Evolutionary conservation across 2,888 invertebrate species (phyloP), one percentile per base, ranked within the genome.

Genomic region (Cheilosia soror): DNA sequence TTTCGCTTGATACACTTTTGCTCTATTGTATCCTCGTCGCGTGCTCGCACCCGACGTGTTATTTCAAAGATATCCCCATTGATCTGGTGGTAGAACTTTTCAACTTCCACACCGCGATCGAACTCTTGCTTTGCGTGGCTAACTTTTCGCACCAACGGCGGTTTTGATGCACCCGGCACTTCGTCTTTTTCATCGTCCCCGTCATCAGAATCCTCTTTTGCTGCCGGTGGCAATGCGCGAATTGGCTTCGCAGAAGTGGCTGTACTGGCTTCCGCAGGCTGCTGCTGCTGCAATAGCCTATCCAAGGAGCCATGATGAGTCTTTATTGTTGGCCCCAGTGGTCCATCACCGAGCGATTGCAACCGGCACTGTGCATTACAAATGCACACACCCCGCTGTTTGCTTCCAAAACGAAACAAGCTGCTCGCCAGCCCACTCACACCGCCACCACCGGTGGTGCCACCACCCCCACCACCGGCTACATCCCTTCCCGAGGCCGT

Each of bases 401-500:
- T 91, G 88, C 91, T 90, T 83, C 91, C 92, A 80, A 92, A 91
- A 87, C 92, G 92, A 88, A 92, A 92, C 51, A 92, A 88, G 87
- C 90, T 92, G 75, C 91, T 92, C 49, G 91, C 92, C 88, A 92
- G 78, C 86, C 92, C 90, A 85, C 91, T 90, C 71, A 90, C 90
- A 68, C 90, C 89, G 55, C 90, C 89, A 68, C 90, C 89, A 62
- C 90, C 90, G 88, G 89, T 89, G 88, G 87, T 89, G 88, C 90
- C 90, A 80, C 87, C 88, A 81, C 88, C 90, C 87, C 89, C 89
- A 89, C 90, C 90, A 88, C 90, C 90, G 89, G 90, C 90, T 89
- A 90, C 92, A 92, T 90, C 92, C 91, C 91, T 92, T 90, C 92
- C 92, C 90, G 92, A 91, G 91, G 92, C 91, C 91, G 92, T 92